Conservation (phyloP, 2,113 vertebrate genomes). For the Collichthys lucidus region DNA sequence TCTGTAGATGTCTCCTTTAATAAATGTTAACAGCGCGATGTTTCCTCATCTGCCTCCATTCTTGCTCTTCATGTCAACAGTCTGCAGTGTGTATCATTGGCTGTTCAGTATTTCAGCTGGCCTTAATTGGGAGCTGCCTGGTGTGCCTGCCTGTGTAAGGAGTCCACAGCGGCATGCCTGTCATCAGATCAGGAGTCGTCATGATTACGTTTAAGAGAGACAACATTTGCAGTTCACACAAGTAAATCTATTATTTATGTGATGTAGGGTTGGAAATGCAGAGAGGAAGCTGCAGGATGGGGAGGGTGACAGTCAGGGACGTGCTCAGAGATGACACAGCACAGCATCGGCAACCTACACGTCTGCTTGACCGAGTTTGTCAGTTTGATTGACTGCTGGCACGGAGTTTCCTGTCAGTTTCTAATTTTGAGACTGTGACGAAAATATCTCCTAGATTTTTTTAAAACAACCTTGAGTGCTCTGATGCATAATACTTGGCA, state of each 20-base stretch:
- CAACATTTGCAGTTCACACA: slow-evolving; percentile 48
- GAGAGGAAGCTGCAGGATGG: slow-evolving; percentile 34
- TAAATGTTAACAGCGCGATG: slow-evolving; percentile 67
- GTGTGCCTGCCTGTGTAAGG: slow-evolving; percentile 35
- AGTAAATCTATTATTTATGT: slow-evolving; percentile 68
- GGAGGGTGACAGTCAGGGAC: slow-evolving; percentile 24
- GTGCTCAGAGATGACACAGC: slow-evolving; percentile 49
- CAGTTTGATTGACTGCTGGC: slow-evolving; percentile 64
- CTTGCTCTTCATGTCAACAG: slow-evolving; percentile 60
- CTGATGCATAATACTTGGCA: slow-evolving; percentile 41
- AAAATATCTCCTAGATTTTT: slow-evolving; percentile 61
- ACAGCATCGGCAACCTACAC: slow-evolving; percentile 9
- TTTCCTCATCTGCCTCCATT: slow-evolving; percentile 56
- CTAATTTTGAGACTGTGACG: slow-evolving; percentile 55
- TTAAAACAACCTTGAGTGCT: slow-evolving; percentile 53
- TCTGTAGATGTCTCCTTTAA: slow-evolving; percentile 67
- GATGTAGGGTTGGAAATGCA: slow-evolving; percentile 49
- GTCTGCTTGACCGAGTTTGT: slow-evolving; percentile 20
- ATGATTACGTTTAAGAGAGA: slow-evolving; percentile 46
- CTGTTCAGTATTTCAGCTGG: slow-evolving; percentile 48
- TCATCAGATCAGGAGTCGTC: slow-evolving; percentile 40
- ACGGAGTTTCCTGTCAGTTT: slow-evolving; percentile 59
- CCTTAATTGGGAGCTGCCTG: slow-evolving; percentile 58
- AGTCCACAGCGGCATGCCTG: slow-evolving; percentile 30
- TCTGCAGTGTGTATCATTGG: slow-evolving; percentile 6